These are phyloP conservation scores for Periphyllus acericola DNA, from an alignment of 2,888 invertebrate genomes.

Conservation along the genomic window DNA sequence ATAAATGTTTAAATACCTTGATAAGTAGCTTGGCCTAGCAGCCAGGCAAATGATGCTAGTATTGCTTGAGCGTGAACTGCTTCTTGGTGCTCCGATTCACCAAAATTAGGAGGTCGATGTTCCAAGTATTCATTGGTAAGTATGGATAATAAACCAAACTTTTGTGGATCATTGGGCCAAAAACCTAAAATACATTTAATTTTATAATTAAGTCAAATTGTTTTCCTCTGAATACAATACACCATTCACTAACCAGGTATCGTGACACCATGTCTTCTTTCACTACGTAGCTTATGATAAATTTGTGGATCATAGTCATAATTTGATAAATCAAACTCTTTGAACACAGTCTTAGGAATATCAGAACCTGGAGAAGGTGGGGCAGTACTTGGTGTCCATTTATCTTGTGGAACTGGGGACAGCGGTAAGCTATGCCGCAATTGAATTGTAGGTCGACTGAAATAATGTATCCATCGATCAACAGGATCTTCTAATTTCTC, in stretches of 20 bases:
- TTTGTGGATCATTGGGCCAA: constrained; percentile 83
- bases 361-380: constrained; percentile 6
- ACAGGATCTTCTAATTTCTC: constrained; percentile 71
- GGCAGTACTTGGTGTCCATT: constrained; percentile 18
- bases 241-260: constrained; percentile 75
- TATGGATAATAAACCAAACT: constrained; percentile 82
- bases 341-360: constrained; percentile 11
- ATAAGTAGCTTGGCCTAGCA: constrained; percentile 81
- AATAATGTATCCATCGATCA: constrained; percentile 77
- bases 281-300: constrained; percentile 59
- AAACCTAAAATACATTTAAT: constrained; percentile 72
- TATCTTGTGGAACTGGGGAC: constrained; percentile 68
- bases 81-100: constrained; percentile 72
- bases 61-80: constrained; percentile 80
- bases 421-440: constrained; percentile 78
- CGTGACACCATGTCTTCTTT: constrained; percentile 73
- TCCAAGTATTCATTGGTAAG: constrained; percentile 75
- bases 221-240: background rate
- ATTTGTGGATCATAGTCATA: constrained; percentile 70
- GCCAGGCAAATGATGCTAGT: constrained; percentile 82
- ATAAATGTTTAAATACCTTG: constrained; percentile 69
- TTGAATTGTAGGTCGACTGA: constrained; percentile 76
- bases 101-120: constrained; percentile 69
- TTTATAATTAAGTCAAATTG: background rate
- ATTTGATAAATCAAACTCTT: constrained; percentile 46